A percentile compares a stretch with the other conserved stretches of the same genome.
phyloP scores from a whole-genome alignment of 2,888 invertebrate genomes.

The Chironomus riparius region DNA sequence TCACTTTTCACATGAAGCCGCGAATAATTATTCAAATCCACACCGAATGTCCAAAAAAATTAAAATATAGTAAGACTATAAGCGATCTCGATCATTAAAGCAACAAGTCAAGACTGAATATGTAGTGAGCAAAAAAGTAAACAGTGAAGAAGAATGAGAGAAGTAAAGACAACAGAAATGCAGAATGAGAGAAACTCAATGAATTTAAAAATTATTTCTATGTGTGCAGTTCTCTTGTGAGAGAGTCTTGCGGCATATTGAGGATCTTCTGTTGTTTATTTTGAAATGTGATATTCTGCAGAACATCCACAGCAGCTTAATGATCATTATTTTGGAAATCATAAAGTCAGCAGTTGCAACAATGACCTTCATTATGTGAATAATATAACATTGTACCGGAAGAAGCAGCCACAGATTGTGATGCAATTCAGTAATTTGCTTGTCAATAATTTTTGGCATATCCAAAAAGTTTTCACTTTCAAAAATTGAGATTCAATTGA shows the following conservation, averaged over 20 bases:
- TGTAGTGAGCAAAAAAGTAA: no score
- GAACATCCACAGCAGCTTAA: background rate
- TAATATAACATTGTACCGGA: background rate
- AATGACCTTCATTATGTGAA: background rate
- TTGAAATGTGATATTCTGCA: background rate
- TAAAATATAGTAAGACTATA: no score
- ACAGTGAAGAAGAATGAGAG: no score
- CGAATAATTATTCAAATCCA: no score
- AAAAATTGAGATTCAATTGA: background rate
- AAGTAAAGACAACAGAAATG: background rate
- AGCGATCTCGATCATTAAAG: no score
- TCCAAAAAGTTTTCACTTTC: background rate
- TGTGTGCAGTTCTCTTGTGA: background rate
- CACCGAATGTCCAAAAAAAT: no score
- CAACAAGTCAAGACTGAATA: no score
- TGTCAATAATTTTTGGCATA: no score
- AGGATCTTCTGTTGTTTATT: background rate
- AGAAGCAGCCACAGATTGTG: constrained; percentile 1
- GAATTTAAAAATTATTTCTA: background rate
- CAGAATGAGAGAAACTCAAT: background rate
- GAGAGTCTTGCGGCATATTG: background rate
- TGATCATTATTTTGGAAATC: background rate
- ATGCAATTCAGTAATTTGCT: background rate
- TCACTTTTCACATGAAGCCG: no score
- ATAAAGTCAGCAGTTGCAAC: background rate